Evolutionary conservation across 2,888 invertebrate species (phyloP).

Genomic region (Resseliella maxima): DNA sequence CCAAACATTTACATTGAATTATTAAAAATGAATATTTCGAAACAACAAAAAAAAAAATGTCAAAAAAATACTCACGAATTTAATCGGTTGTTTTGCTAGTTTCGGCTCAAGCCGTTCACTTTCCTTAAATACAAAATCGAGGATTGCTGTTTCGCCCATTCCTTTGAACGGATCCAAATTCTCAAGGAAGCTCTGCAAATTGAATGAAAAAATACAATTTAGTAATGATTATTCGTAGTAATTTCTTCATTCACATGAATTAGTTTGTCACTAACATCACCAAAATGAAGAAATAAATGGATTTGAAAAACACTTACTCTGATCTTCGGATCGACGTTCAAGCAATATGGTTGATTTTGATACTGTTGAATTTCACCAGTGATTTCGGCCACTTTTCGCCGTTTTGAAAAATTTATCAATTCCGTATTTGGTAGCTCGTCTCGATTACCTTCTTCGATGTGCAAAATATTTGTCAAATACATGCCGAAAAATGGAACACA

Average conservation of each 20-base stretch:
- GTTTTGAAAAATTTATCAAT: conserved; percentile 95
- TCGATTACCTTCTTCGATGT: conserved; percentile 96
- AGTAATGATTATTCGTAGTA: too few species aligned
- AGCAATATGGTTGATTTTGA: conserved; percentile 98
- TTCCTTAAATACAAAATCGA: conserved; percentile 89
- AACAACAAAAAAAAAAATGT: neutral
- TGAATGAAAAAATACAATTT: conserved; percentile 57
- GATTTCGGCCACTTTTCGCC: conserved; percentile 96
- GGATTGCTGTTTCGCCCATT: conserved; percentile 87
- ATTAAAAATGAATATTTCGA: neutral
- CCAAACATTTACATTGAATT: neutral
- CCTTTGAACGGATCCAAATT: conserved; percentile 89
- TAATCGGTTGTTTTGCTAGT: conserved; percentile 71
- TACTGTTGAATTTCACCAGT: conserved; percentile 99
- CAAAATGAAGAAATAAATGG: neutral
- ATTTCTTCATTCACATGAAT: neutral
- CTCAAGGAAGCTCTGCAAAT: conserved; percentile 84
- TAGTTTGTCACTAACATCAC: too few species aligned
- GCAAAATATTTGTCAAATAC: conserved; percentile 96
- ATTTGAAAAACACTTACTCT: conserved; percentile 75
- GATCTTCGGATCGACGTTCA: conserved; percentile 85
- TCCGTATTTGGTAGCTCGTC: conserved; percentile 89
- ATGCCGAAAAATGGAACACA: conserved; percentile 98
- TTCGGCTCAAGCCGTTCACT: conserved; percentile 94
- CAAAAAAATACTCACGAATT: conserved; percentile 83